Conservation (phyloP, 2,113 vertebrate genomes). For the Antechinus flavipes region DNA sequence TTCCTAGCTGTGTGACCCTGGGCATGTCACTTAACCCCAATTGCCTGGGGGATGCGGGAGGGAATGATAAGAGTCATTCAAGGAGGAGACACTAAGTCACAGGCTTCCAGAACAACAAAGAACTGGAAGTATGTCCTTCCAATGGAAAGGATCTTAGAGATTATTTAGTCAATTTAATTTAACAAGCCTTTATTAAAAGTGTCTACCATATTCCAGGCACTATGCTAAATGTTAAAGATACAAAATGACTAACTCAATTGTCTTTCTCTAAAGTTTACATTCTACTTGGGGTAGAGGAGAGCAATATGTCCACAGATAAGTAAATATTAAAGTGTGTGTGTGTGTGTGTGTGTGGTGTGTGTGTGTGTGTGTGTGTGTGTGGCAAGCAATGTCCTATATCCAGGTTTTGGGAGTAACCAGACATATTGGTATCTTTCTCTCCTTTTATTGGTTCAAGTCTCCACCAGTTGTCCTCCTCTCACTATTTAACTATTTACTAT, state of each 20-base stretch:
- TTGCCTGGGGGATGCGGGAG: too few species aligned
- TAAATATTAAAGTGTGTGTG: neutral
- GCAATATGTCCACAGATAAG: neutral
- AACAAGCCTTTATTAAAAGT: neutral
- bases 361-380: neutral
- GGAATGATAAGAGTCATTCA: neutral
- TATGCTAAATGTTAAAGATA: neutral
- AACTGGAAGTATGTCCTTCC: neutral
- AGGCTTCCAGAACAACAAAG: neutral
- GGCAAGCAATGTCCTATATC: neutral
- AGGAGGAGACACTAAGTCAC: neutral
- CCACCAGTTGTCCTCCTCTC: too few species aligned
- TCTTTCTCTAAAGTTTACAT: neutral
- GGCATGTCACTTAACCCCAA: too few species aligned
- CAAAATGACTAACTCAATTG: neutral
- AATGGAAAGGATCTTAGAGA: neutral
- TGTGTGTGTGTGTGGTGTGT: too few species aligned
- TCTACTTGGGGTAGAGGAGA: neutral
- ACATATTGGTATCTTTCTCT: neutral
- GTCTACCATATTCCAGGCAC: neutral
- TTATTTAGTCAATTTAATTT: neutral
- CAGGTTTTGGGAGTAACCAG: neutral
- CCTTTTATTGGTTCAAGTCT: too few species aligned
- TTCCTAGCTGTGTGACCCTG: too few species aligned
- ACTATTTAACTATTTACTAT: too few species aligned